Evolutionary conservation across 1,140 invertebrate genomes (phyloP).

Genomic region (Panagrolaimus sp.): DNA sequence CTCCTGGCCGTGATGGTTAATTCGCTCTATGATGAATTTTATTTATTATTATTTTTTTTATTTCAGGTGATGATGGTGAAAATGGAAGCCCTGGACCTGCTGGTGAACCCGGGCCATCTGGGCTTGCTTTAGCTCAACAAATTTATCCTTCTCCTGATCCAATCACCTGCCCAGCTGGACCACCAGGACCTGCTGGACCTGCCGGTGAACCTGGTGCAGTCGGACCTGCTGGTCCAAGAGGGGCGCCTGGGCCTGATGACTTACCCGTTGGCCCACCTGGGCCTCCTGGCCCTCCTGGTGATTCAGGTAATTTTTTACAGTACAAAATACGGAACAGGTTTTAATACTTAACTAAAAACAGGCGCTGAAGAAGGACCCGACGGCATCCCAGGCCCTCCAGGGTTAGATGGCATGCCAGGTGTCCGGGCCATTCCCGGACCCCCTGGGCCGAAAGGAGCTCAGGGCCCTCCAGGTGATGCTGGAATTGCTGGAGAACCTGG

Average conservation of each 20-base stretch:
- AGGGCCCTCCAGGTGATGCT: slow-evolving; percentile 16
- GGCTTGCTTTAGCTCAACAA: not conserved
- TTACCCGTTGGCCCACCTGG: slow-evolving; percentile 9
- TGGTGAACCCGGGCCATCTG: slow-evolving; percentile 16
- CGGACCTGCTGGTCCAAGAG: slow-evolving; percentile 1
- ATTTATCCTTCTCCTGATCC: not conserved
- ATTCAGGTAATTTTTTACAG: no score
- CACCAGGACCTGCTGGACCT: slow-evolving; percentile 19
- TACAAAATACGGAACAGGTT: no score
- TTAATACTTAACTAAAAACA: no score
- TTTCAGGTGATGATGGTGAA: slow-evolving; percentile 15
- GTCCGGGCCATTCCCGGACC: slow-evolving; percentile 13
- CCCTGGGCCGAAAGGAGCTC: slow-evolving; percentile 7
- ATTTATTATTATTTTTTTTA: no score
- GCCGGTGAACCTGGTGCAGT: slow-evolving; percentile 14
- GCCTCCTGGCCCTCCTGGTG: slow-evolving; percentile 8
- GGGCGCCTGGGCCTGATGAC: not conserved
- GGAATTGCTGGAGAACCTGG: slow-evolving; percentile 3
- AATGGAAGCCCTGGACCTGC: slow-evolving; percentile 15
- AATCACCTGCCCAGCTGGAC: slow-evolving; percentile 14
- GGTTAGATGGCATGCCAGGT: slow-evolving; percentile 8
- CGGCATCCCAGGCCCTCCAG: slow-evolving; percentile 17
- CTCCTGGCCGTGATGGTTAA: slow-evolving; percentile 17
- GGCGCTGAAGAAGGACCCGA: slow-evolving; percentile 16
- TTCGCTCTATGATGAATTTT: no score